Conservation (phyloP, 2,797 vertebrate genomes). For the Podarcis lilfordi region DNA sequence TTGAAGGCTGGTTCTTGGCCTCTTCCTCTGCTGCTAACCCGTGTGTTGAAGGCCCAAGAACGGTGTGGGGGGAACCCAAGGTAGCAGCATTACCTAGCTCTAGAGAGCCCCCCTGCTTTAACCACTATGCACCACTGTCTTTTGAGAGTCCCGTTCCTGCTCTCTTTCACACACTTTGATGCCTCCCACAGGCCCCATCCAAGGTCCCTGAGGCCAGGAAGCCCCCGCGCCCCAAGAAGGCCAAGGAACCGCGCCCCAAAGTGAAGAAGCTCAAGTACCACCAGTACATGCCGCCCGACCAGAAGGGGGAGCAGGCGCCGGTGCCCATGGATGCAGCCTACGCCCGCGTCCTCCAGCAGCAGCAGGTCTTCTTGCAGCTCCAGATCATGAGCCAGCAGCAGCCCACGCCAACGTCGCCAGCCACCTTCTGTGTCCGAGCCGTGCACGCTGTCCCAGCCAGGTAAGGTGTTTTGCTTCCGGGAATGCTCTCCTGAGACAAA, state of each 20-base stretch:
- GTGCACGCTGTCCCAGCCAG: conserved; percentile 53
- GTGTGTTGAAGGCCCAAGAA: not conserved
- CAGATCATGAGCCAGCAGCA: conserved; percentile 85
- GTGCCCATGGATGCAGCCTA: conserved; percentile 72
- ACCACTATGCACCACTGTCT: too few relatives aligned
- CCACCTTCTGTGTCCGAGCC: conserved; percentile 61
- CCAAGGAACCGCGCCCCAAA: conserved; percentile 83
- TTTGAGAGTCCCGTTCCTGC: conserved; percentile 7
- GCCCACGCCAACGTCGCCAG: not conserved
- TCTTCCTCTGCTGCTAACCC: not conserved
- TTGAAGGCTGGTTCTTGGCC: not conserved
- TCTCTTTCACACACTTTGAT: not conserved
- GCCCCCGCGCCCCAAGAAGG: conserved; percentile 71
- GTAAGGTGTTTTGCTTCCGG: conserved; percentile 22
- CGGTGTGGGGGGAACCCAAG: not conserved
- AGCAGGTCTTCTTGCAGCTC: conserved; percentile 87
- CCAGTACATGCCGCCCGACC: conserved; percentile 91
- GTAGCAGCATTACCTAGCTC: conserved; percentile 41
- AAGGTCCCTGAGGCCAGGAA: conserved; percentile 64
- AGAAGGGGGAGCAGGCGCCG: conserved; percentile 67
- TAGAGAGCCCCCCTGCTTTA: not conserved
- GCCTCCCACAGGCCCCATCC: not conserved
- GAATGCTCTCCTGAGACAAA: not conserved
- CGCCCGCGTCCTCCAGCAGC: conserved; percentile 84
- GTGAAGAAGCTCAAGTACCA: conserved; percentile 91